A percentile compares a stretch with the other conserved stretches of the same genome.
phyloP scores from a whole-genome alignment of 2,888 invertebrate species.

The Microplitis deprimator region DNA sequence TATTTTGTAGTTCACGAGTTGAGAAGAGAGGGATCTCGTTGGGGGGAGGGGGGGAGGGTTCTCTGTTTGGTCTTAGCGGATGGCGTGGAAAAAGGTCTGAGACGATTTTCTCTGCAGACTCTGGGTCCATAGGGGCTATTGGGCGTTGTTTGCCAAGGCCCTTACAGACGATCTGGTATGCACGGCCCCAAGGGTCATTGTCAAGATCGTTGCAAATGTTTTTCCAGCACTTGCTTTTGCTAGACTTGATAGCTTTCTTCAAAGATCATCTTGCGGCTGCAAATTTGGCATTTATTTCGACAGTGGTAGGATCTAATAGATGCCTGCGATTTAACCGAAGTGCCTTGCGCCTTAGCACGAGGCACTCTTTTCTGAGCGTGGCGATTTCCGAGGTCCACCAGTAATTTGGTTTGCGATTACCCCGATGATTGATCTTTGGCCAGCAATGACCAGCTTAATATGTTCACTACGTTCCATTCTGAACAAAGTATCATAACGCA shows the following conservation, averaged over 20 bases:
- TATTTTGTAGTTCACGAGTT: neutral
- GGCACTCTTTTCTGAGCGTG: slow-evolving; percentile 44
- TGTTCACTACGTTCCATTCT: no score
- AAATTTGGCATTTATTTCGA: slow-evolving; percentile 29
- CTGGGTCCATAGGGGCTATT: slow-evolving; percentile 10
- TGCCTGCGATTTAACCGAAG: slow-evolving; percentile 21
- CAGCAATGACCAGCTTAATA: no score
- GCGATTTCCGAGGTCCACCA: slow-evolving; percentile 54
- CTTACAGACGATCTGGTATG: slow-evolving; percentile 50
- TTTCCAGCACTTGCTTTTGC: slow-evolving; percentile 50
- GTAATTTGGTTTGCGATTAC: slow-evolving; percentile 42
- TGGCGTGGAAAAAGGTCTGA: slow-evolving; percentile 45
- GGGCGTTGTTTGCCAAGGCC: slow-evolving; percentile 38
- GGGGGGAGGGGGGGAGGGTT: neutral
- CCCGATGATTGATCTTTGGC: neutral
- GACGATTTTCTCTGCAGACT: slow-evolving; percentile 28
- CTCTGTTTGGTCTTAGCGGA: neutral
- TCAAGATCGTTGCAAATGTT: slow-evolving; percentile 52
- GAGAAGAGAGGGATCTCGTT: neutral
- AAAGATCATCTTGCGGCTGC: slow-evolving; percentile 36
- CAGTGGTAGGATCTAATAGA: no score
- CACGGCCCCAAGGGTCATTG: slow-evolving; percentile 50
- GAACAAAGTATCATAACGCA: no score
- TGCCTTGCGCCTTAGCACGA: slow-evolving; percentile 36
- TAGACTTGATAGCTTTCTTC: slow-evolving; percentile 39